phyloP scores from a whole-genome alignment of 2,113 vertebrate species.

The Bujurquina vittata region DNA sequence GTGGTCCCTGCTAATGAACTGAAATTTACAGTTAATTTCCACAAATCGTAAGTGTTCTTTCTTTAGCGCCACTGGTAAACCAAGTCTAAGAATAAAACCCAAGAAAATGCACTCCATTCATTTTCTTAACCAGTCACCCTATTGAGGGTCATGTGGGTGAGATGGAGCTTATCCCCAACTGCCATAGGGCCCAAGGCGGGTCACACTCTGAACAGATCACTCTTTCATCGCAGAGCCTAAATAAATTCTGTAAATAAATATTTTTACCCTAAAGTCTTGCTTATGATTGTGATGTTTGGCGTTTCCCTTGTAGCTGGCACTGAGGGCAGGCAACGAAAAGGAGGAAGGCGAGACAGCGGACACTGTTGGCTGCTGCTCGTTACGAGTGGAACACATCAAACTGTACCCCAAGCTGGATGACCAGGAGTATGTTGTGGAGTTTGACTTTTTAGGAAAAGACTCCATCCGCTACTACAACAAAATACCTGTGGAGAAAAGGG shows the following conservation, averaged over 20 bases:
- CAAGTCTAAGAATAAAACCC: background rate
- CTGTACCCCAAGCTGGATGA: constrained; percentile 91
- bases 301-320: constrained; percentile 83
- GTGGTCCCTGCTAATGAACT: background rate
- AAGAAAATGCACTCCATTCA: background rate
- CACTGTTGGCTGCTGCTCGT: constrained; percentile 95
- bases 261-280: background rate
- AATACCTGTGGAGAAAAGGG: constrained; percentile 96
- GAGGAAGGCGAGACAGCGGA: constrained; percentile 97
- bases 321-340: constrained; percentile 97
- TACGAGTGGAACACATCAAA: constrained; percentile 94
- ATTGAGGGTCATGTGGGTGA: background rate
- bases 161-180: background rate
- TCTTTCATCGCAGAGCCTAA: background rate
- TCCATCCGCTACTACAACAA: constrained; percentile 99
- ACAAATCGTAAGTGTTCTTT: background rate
- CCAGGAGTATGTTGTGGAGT: constrained; percentile 96
- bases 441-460: constrained; percentile 96
- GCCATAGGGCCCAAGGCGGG: background rate
- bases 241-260: background rate
- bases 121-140: background rate
- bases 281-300: background rate
- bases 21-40: background rate
- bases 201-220: background rate
- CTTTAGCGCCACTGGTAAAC: background rate